phyloP scores from a whole-genome alignment of 1,140 invertebrate species.

The Radopholus similis region DNA sequence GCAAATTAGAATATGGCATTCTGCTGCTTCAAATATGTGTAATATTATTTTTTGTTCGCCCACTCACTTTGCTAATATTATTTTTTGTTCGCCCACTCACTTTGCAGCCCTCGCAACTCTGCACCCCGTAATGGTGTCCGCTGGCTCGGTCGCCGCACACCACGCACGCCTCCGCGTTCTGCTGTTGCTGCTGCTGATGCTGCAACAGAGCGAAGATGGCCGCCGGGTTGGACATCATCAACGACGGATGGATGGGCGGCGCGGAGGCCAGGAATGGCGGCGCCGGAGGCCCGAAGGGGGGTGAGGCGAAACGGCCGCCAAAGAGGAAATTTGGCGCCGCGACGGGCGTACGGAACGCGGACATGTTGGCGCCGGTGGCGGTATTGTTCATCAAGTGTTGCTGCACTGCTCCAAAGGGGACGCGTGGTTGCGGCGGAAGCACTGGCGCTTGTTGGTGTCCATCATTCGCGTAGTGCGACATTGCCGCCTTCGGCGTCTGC shows the following conservation, averaged over 20 bases:
- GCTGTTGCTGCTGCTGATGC: conserved; percentile 13
- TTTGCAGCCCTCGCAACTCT: conserved; percentile 19
- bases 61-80: neutral
- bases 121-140: conserved; percentile 19
- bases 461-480: neutral
- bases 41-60: too few relatives aligned
- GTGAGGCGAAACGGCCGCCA: neutral
- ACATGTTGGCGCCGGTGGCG: neutral
- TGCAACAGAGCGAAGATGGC: conserved; percentile 2
- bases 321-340: neutral
- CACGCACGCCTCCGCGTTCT: conserved; percentile 14
- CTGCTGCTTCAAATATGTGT: too few relatives aligned
- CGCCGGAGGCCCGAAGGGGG: neutral
- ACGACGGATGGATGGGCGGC: neutral
- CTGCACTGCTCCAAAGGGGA: neutral
- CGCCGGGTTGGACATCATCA: neutral
- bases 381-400: neutral
- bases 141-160: conserved; percentile 27
- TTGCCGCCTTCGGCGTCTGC: neutral
- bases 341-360: neutral
- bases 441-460: too few relatives aligned
- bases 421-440: neutral
- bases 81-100: neutral
- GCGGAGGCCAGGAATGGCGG: neutral
- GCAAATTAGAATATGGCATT: neutral